A percentile compares a stretch with the other conserved stretches of the same genome.
Evolutionary conservation across 2,888 invertebrate species (phyloP).

Genomic region (Dryobotodes eremita): DNA sequence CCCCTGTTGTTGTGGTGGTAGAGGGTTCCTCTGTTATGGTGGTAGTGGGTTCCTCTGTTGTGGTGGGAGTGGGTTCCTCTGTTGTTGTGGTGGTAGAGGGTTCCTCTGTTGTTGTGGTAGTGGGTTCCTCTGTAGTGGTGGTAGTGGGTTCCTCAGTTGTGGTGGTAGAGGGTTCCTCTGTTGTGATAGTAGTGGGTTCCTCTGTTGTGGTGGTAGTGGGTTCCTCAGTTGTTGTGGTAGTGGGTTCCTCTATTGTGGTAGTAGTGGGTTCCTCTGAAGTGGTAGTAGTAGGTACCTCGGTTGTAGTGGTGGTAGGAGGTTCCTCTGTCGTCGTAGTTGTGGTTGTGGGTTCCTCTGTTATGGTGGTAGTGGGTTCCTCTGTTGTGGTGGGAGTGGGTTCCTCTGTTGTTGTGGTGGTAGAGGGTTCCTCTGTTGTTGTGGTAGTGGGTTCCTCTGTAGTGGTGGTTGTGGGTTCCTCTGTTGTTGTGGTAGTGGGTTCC

Average conservation of each 20-base stretch:
- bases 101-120: background rate
- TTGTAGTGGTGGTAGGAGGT: slow-evolving; percentile 4
- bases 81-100: background rate
- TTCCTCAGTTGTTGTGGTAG: background rate
- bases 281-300: slow-evolving; percentile 15
- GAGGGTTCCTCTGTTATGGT: background rate
- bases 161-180: slow-evolving; percentile 19
- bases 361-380: slow-evolving; percentile 2
- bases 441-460: slow-evolving; percentile 18
- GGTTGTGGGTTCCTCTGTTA: background rate
- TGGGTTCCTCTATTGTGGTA: slow-evolving; percentile 25
- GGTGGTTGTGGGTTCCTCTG: slow-evolving; percentile 5
- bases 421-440: background rate
- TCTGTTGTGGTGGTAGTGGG: slow-evolving; percentile 8
- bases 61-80: background rate
- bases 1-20: background rate
- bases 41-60: background rate
- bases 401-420: background rate
- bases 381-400: background rate
- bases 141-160: background rate
- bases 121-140: background rate
- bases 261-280: slow-evolving; percentile 13
- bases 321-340: background rate
- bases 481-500: background rate
- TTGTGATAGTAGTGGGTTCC: slow-evolving; percentile 12